These are phyloP conservation scores for Procavia capensis DNA, from an alignment of 2,113 vertebrate genomes.

Conservation along the genomic window DNA sequence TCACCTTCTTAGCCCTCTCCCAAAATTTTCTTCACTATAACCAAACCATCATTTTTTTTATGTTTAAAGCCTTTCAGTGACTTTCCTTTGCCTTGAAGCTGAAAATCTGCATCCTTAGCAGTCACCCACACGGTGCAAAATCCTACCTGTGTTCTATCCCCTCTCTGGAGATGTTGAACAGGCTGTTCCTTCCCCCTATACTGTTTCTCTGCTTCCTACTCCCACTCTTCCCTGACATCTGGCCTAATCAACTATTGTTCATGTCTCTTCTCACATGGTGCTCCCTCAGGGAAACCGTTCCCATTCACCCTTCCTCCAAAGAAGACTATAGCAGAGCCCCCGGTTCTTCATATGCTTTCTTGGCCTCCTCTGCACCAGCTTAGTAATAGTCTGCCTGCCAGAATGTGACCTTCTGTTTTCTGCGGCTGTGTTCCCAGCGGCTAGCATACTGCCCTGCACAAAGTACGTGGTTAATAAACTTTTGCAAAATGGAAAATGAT, in stretches of 20 bases:
- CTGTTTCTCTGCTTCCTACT: neutral
- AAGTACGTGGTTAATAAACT: neutral
- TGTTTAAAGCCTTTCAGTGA: neutral
- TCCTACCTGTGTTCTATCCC: neutral
- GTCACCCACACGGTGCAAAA: too few relatives aligned
- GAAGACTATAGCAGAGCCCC: neutral
- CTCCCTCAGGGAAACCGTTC: neutral
- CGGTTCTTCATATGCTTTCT: neutral
- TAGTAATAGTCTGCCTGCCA: neutral
- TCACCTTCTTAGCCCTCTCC: neutral
- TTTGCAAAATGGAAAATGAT: neutral
- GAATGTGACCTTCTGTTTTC: neutral
- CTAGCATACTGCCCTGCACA: neutral
- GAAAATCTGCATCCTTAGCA: neutral
- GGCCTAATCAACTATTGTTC: neutral
- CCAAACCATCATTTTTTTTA: neutral
- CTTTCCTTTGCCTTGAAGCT: neutral
- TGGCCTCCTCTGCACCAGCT: neutral
- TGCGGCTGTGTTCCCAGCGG: neutral
- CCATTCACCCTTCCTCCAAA: neutral
- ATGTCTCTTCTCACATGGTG: neutral
- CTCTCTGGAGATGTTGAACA: neutral
- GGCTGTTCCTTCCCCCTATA: neutral
- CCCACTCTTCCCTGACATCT: neutral
- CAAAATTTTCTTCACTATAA: neutral